These are phyloP conservation scores for Labeo catla DNA, from an alignment of 2,113 vertebrate genomes.

Conservation along the genomic window DNA sequence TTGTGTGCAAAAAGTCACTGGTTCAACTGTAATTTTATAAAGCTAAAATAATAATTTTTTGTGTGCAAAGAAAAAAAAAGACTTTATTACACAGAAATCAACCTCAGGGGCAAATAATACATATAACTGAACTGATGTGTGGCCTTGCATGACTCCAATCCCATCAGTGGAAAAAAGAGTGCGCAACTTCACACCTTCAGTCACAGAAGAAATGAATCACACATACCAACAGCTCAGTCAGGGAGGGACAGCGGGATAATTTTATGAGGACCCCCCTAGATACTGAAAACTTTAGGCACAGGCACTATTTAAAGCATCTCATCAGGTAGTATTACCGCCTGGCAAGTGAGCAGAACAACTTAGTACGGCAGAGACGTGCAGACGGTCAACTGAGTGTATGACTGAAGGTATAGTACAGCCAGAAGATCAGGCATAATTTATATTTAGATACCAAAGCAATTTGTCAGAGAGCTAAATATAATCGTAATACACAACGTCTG, in stretches of 20 bases:
- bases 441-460: too few relatives aligned
- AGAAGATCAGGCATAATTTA: too few relatives aligned
- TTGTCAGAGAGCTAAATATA: not conserved
- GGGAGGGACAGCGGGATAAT: not conserved
- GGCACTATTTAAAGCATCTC: conserved; percentile 25
- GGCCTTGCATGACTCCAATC: not conserved
- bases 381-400: not conserved
- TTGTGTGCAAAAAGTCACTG: too few relatives aligned
- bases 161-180: not conserved
- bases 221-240: not conserved
- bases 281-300: not conserved
- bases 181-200: not conserved
- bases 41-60: too few relatives aligned
- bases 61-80: too few relatives aligned
- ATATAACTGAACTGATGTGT: not conserved
- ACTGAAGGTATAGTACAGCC: not conserved
- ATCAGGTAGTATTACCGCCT: conserved; percentile 1
- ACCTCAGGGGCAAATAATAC: not conserved
- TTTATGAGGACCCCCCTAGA: not conserved
- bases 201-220: not conserved
- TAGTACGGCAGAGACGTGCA: not conserved
- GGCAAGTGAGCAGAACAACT: not conserved
- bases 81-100: not conserved
- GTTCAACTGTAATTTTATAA: too few relatives aligned
- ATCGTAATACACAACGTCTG: too few relatives aligned